Evolutionary conservation across 2,113 vertebrate genomes (phyloP).

Genomic region (Nesogale talazaci): DNA sequence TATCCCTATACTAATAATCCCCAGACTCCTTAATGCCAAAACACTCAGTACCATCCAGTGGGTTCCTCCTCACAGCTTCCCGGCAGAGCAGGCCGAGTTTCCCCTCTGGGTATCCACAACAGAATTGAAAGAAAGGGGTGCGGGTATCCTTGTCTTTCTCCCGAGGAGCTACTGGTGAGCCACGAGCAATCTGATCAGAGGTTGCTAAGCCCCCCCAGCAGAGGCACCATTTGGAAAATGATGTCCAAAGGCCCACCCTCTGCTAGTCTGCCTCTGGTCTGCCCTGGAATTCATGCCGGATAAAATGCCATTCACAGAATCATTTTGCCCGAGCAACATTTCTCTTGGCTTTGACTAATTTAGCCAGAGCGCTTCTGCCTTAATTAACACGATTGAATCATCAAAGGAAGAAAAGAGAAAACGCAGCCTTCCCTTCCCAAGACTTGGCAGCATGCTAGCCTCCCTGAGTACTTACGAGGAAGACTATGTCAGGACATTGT

Average conservation of each 20-base stretch:
- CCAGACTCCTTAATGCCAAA: no score
- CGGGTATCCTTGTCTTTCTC: no score
- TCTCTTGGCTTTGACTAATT: conserved; percentile 51
- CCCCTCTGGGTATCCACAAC: no score
- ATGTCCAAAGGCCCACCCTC: not conserved
- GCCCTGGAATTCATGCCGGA: not conserved
- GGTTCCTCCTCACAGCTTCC: no score
- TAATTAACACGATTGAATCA: conserved; percentile 68
- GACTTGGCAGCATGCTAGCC: not conserved
- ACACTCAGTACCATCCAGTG: no score
- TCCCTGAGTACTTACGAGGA: not conserved
- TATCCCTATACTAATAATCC: no score
- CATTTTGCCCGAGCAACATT: conserved; percentile 39
- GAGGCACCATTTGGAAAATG: not conserved
- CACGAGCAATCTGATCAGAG: not conserved
- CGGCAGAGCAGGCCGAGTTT: no score
- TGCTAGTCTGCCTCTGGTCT: not conserved
- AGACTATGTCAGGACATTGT: not conserved
- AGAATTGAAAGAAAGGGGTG: no score
- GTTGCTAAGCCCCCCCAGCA: not conserved
- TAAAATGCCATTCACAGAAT: conserved; percentile 51
- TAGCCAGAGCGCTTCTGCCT: conserved; percentile 30
- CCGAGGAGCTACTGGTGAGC: no score
- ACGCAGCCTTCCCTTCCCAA: conserved; percentile 8
- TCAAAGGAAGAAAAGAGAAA: conserved; percentile 52